Evolutionary conservation across 1,140 invertebrate species (phyloP).

Genomic region (Ruditapes philippinarum): DNA sequence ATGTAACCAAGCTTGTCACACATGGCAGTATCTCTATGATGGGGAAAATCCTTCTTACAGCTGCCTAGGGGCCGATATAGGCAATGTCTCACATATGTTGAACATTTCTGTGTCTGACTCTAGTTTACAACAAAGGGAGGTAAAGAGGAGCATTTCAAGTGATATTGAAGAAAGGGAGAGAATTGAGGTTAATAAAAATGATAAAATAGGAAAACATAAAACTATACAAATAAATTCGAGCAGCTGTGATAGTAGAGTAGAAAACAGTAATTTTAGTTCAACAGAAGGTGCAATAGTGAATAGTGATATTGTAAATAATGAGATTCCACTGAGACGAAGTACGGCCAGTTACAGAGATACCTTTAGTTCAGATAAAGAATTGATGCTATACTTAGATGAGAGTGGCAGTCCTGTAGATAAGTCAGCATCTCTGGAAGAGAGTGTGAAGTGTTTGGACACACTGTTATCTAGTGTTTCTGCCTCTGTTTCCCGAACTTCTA

Average conservation of each 20-base stretch:
- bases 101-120: background rate
- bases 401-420: conserved; percentile 61
- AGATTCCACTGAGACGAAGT: background rate
- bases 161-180: background rate
- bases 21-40: conserved; percentile 93
- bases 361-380: conserved; percentile 31
- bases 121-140: background rate
- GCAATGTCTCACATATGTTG: background rate
- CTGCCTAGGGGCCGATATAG: conserved; percentile 66
- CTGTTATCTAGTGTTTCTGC: conserved; percentile 65
- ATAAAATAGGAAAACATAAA: conserved; percentile 1
- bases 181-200: background rate
- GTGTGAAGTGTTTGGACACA: conserved; percentile 70
- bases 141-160: background rate
- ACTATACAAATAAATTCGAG: conserved; percentile 8
- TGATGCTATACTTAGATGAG: conserved; percentile 57
- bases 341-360: conserved; percentile 7
- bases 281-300: conserved; percentile 59
- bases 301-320: conserved; percentile 4
- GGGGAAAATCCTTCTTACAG: conserved; percentile 88
- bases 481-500: conserved; percentile 50
- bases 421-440: conserved; percentile 68
- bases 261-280: conserved; percentile 23
- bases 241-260: conserved; percentile 18
- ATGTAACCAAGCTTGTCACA: conserved; percentile 91